Conservation (phyloP, 2,888 invertebrate species). For the Agapostemon virescens region DNA sequence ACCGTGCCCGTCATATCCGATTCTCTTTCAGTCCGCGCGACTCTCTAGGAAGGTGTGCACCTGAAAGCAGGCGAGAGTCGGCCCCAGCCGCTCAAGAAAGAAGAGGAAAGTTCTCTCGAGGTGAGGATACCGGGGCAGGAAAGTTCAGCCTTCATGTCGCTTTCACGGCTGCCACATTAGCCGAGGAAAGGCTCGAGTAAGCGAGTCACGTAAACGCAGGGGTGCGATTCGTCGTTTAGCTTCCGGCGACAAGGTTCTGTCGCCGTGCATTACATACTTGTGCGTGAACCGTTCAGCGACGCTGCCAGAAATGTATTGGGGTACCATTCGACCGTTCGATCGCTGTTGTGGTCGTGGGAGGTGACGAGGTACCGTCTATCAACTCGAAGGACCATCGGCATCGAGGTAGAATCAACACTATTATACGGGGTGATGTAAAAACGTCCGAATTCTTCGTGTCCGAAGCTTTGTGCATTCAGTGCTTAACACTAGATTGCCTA, state of each 20-base stretch:
- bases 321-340: not conserved
- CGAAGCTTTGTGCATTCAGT: too few species aligned
- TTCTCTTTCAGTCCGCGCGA: slow-evolving; percentile 52
- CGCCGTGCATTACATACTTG: slow-evolving; percentile 44
- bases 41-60: slow-evolving; percentile 31
- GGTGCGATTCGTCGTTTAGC: slow-evolving; percentile 73
- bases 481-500: too few species aligned
- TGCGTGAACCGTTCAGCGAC: not conserved
- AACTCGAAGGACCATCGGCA: not conserved
- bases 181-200: slow-evolving; percentile 42
- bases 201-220: slow-evolving; percentile 65
- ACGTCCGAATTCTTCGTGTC: too few species aligned
- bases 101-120: not conserved
- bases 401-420: not conserved
- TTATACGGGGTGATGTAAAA: too few species aligned
- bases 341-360: not conserved
- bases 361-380: not conserved
- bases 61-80: slow-evolving; percentile 16
- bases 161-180: slow-evolving; percentile 62
- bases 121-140: slow-evolving; percentile 16
- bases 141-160: slow-evolving; percentile 49
- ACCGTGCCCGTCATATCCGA: slow-evolving; percentile 63
- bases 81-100: not conserved
- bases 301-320: not conserved
- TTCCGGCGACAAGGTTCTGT: slow-evolving; percentile 66